These are phyloP conservation scores for Catocala nupta DNA, from an alignment of 2,888 invertebrate species.

Conservation along the genomic window DNA sequence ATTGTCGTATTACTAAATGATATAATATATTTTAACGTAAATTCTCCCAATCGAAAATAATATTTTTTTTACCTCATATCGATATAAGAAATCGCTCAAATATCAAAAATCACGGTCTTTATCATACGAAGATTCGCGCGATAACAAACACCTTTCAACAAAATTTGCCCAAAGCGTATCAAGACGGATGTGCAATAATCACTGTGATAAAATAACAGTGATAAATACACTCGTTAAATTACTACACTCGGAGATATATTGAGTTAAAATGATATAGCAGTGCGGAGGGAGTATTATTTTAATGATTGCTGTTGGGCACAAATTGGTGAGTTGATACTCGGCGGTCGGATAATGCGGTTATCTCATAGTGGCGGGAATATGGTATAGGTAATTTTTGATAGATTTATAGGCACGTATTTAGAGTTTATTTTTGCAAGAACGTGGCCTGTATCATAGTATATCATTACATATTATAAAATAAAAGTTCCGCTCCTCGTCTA, in stretches of 20 bases:
- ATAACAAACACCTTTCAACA: constrained; percentile 13
- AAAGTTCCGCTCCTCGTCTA: too few species aligned
- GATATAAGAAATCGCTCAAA: not conserved
- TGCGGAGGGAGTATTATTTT: constrained; percentile 36
- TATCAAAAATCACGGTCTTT: constrained; percentile 13
- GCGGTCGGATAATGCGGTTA: constrained; percentile 24
- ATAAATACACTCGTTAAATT: constrained; percentile 42
- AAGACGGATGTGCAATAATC: constrained; percentile 38
- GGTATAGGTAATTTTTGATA: not conserved
- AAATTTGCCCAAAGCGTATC: constrained; percentile 11
- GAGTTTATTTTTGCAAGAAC: too few species aligned
- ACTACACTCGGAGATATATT: constrained; percentile 41
- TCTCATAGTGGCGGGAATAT: not conserved
- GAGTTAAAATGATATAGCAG: constrained; percentile 44
- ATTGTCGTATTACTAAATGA: too few species aligned
- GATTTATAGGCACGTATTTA: not conserved
- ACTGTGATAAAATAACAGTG: constrained; percentile 34
- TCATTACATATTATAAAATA: too few species aligned
- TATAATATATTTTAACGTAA: not conserved
- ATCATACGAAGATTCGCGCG: constrained; percentile 6
- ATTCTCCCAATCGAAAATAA: not conserved
- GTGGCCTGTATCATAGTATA: too few species aligned
- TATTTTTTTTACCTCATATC: not conserved
- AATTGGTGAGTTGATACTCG: constrained; percentile 32
- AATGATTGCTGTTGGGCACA: constrained; percentile 47